These are phyloP conservation scores for Dioctria rufipes DNA, from an alignment of 2,888 invertebrate species.

Conservation along the genomic window DNA sequence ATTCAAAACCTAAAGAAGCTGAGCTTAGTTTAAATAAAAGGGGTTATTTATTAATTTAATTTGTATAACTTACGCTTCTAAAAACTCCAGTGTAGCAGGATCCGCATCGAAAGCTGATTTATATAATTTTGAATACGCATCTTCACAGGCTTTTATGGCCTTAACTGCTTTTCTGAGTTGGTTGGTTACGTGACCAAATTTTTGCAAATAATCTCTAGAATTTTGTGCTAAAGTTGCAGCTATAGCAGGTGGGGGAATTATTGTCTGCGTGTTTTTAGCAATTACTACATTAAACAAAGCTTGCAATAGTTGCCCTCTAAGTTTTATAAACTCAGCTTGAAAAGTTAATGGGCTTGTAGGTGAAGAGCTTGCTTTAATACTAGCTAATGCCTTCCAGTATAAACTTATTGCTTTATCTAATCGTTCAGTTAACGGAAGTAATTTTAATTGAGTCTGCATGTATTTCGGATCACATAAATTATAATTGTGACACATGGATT, in stretches of 20 bases:
- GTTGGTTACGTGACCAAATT: constrained; percentile 85
- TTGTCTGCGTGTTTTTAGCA: constrained; percentile 75
- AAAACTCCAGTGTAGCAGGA: constrained; percentile 81
- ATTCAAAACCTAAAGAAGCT: too few species aligned
- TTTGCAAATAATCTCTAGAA: constrained; percentile 83
- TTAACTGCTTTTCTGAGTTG: constrained; percentile 84
- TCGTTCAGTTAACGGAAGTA: constrained; percentile 73
- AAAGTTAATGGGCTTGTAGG: constrained; percentile 73
- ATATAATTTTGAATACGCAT: constrained; percentile 83
- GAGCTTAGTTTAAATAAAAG: too few species aligned
- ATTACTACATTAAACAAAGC: constrained; percentile 71
- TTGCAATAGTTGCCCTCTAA: constrained; percentile 84
- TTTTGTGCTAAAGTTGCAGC: constrained; percentile 86
- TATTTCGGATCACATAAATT: constrained; percentile 65
- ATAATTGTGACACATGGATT: constrained; percentile 68
- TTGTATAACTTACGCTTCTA: constrained; percentile 75
- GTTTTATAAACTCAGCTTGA: constrained; percentile 82
- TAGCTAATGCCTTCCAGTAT: constrained; percentile 78
- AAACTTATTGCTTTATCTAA: constrained; percentile 74
- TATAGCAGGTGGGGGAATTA: constrained; percentile 94
- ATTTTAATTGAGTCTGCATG: constrained; percentile 62
- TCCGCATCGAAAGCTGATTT: constrained; percentile 91
- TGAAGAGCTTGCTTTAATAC: constrained; percentile 71
- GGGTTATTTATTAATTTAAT: too few species aligned
- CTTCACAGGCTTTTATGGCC: constrained; percentile 80